Evolutionary conservation across 2,888 invertebrate species (phyloP).

Genomic region (Tinea pellionella): DNA sequence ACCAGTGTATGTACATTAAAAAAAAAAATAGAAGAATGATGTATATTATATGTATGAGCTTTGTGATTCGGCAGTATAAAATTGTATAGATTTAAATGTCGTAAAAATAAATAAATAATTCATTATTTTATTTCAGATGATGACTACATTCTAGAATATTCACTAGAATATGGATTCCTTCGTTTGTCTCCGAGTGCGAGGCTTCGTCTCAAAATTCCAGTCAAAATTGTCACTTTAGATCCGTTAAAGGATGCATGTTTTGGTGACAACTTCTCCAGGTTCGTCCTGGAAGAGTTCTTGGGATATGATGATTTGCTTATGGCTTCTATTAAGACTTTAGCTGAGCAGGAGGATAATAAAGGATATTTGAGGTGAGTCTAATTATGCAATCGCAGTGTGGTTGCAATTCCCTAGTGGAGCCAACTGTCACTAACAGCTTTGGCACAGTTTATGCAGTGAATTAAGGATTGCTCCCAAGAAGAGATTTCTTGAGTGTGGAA

Average conservation of each 20-base stretch:
- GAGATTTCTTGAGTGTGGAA: too few relatives aligned
- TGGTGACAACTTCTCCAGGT: slow-evolving; percentile 90
- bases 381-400: too few relatives aligned
- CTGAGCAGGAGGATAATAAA: slow-evolving; percentile 96
- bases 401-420: too few relatives aligned
- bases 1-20: too few relatives aligned
- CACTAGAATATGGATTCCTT: slow-evolving; percentile 96
- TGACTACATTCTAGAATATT: slow-evolving; percentile 97
- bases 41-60: too few relatives aligned
- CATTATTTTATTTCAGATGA: slow-evolving; percentile 68
- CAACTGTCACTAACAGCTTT: too few relatives aligned
- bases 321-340: slow-evolving; percentile 94
- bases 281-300: slow-evolving; percentile 91
- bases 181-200: slow-evolving; percentile 89
- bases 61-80: too few relatives aligned
- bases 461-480: too few relatives aligned
- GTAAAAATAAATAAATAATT: too few relatives aligned
- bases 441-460: too few relatives aligned
- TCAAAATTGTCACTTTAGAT: slow-evolving; percentile 88
- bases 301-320: slow-evolving; percentile 98
- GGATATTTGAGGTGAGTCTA: slow-evolving; percentile 86
- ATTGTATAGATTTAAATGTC: too few relatives aligned
- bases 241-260: slow-evolving; percentile 91
- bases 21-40: too few relatives aligned
- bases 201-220: slow-evolving; percentile 89